Evolutionary conservation across 2,888 invertebrate genomes (phyloP), one percentile per base, ranked within the genome.

Genomic region (Furcula furcula): DNA sequence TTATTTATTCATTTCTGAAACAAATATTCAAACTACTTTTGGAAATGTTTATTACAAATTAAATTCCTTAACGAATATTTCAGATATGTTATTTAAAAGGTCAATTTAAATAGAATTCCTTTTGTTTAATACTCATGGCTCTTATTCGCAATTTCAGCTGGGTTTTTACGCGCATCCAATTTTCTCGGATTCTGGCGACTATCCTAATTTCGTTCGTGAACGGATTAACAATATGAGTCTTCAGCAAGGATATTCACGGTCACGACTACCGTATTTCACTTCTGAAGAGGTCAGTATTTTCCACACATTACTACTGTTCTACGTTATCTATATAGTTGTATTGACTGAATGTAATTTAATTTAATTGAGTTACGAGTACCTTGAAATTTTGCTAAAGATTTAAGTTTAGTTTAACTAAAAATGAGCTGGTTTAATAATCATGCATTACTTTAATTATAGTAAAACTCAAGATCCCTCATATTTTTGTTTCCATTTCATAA

Each of bases 91-190:
- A n/a, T n/a, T n/a, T n/a, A n/a, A n/a, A n/a, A n/a, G n/a, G n/a
- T n/a, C n/a, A n/a, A n/a, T n/a, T n/a, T n/a, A n/a, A 16, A 16
- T 3, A 16, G 16, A 4, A 4, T 16, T 16, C 16, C 11, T 3
- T 10, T 11, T 5, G 2, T 11, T 3, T 2, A 11, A 23, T 10
- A 23, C 9, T 3, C 9, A 23, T 7, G 23, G 11, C 3, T 9
- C 23, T 20, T 2, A 7, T 20, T 7, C 7, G 7, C 9, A 29
- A 37, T 39, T 47, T 49, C 58, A 90, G 90, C 26, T 89, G 12
- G 90, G 87, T n/a, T 56, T 87, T 21, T 89, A 75, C 45, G 87
- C 90, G 1, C 85, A 91, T 56, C 90, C 90, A 5, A 88, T 91
- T 47, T 90, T 71, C 53, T 85, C 87, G 1, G 67, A 77, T 16